Evolutionary conservation across 2,888 invertebrate genomes (phyloP).

Genomic region (Phengaris alcon): DNA sequence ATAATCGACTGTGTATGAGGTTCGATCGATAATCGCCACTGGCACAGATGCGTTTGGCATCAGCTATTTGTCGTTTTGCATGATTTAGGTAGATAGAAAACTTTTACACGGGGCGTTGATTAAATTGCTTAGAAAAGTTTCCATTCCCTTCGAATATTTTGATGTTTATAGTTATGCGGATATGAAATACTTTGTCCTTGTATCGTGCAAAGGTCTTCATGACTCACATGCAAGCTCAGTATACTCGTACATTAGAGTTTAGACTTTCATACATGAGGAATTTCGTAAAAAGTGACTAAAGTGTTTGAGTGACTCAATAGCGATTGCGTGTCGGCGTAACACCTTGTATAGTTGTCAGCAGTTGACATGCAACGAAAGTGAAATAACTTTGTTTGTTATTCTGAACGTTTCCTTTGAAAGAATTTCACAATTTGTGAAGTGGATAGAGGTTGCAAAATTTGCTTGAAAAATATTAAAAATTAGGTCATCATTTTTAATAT

Average conservation of each 20-base stretch:
- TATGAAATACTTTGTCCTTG: not conserved
- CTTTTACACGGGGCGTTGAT: constrained; percentile 14
- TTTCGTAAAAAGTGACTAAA: constrained; percentile 19
- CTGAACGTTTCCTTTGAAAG: constrained; percentile 13
- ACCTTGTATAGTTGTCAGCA: constrained; percentile 18
- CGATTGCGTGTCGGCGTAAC: constrained; percentile 23
- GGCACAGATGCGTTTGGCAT: constrained; percentile 30
- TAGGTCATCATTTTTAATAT: not conserved
- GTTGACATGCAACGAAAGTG: constrained; percentile 28
- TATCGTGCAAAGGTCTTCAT: not conserved
- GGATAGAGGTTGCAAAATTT: not conserved
- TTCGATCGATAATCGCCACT: constrained; percentile 34
- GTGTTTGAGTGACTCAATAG: constrained; percentile 26
- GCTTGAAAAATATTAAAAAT: not conserved
- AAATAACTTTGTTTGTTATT: constrained; percentile 25
- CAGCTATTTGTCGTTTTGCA: constrained; percentile 30
- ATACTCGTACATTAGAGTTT: constrained; percentile 5
- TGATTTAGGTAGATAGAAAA: constrained; percentile 28
- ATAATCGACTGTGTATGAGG: constrained; percentile 40
- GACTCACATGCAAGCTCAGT: not conserved
- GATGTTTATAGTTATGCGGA: not conserved
- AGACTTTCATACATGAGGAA: not conserved
- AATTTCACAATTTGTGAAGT: constrained; percentile 9
- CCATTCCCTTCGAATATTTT: not conserved
- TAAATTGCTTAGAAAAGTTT: constrained; percentile 5